Base-by-base conservation (phyloP, 2,888 invertebrate genomes). In the Mesoligia furuncula region DNA sequence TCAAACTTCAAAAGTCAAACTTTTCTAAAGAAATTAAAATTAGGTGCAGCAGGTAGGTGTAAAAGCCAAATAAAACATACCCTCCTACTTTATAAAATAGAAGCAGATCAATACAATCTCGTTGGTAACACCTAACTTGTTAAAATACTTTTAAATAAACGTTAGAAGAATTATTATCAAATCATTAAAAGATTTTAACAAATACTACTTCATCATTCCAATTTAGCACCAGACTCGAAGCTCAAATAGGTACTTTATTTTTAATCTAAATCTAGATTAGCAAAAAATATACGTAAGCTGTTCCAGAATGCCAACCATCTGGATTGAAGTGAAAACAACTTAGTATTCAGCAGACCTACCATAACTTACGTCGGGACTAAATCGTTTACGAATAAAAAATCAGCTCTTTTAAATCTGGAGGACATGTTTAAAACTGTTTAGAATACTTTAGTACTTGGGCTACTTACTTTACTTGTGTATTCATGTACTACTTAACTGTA, bases 311-410 rank as follows among this genome's bases (percentile, higher is more conserved):
- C 48, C 62, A 66, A 73, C 74, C 73, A 59, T 71, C 80, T 48
- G 61, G 79, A 36, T 62, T 73, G 62, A 9, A 61, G n/a, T 31
- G 15, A 59, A 67, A 67, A 79, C 80, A 73, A 76, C 85, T 83
- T 81, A 68, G 81, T 83, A 83, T 85, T 76, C 83, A 64, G 24
- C n/a, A 9, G 27, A 62, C 36, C 42, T 48, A 9, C 69, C 20
- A 45, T 70, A 59, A 73, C 73, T 80, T 69, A 65, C 51, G 80
- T 71, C 54, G 45, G 13, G 61, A 64, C 70, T 82, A 68, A 87
- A 82, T 64, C 82, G 77, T 74, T 85, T 85, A 67, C 71, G 68
- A 73, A 82, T 79, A 82, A 87, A 83, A 81, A 80, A 83, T 75
- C 75, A 45, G 57, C 64, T 57, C 27, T 64, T 39, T 75, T 61